These are phyloP conservation scores for Agapornis roseicollis DNA, from an alignment of 2,113 vertebrate species.

Conservation along the genomic window DNA sequence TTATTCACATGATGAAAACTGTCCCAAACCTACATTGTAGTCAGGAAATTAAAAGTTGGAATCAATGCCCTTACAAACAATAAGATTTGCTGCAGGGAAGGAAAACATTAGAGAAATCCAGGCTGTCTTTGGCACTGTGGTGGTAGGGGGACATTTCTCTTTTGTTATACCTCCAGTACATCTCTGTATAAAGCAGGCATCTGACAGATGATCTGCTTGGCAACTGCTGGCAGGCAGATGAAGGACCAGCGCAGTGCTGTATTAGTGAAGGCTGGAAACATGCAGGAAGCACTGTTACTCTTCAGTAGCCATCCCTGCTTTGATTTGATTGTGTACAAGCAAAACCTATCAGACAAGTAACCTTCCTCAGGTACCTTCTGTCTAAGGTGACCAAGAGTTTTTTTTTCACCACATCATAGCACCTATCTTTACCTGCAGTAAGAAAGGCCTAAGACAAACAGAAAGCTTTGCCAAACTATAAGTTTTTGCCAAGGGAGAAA, in stretches of 20 bases:
- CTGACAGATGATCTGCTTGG: background rate
- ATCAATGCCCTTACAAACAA: background rate
- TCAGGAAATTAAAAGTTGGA: background rate
- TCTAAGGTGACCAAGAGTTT: background rate
- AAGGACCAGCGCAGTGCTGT: background rate
- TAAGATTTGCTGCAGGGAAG: background rate
- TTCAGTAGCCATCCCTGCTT: background rate
- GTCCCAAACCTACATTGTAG: rapidly evolving
- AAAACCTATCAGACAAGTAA: background rate
- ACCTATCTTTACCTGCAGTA: background rate
- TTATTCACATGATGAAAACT: background rate
- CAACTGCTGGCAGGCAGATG: background rate
- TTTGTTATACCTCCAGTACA: background rate
- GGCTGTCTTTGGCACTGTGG: rapidly evolving
- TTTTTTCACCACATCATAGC: background rate
- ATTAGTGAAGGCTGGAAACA: background rate
- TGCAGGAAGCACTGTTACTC: background rate
- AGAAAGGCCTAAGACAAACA: background rate
- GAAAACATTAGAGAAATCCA: background rate
- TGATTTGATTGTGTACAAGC: background rate
- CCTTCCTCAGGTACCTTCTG: background rate
- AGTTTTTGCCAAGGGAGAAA: background rate
- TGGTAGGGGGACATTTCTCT: background rate
- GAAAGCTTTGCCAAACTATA: background rate
- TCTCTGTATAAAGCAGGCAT: rapidly evolving